Conservation (phyloP, 1,140 invertebrate species). For the Drosophila lini region DNA sequence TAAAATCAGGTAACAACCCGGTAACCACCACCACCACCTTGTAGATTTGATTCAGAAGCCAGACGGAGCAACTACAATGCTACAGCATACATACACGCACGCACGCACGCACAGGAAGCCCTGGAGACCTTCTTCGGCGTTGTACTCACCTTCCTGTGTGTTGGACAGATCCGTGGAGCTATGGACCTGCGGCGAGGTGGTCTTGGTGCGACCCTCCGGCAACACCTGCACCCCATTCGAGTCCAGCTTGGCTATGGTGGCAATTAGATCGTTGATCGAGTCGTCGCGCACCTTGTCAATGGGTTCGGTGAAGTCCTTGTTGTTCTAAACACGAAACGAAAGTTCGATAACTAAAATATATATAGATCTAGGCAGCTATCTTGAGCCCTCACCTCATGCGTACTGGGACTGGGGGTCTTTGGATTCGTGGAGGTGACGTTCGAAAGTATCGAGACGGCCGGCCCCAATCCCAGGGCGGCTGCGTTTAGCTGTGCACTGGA, state of each 20-base stretch:
- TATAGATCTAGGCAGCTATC: background rate
- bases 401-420: constrained; percentile 91
- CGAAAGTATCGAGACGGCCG: constrained; percentile 78
- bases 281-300: constrained; percentile 92
- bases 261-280: constrained; percentile 93
- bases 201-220: constrained; percentile 85
- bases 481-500: constrained; percentile 64
- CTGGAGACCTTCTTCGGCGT: background rate
- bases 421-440: constrained; percentile 92
- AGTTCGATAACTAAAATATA: background rate
- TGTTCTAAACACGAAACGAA: constrained; percentile 48
- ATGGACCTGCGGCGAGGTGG: constrained; percentile 86
- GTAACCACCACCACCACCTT: constrained; percentile 11
- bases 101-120: constrained; percentile 33
- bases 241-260: constrained; percentile 92
- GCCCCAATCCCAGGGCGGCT: constrained; percentile 71
- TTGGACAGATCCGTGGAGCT: constrained; percentile 86
- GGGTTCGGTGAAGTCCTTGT: constrained; percentile 85
- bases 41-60: background rate
- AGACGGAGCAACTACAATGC: constrained; percentile 25
- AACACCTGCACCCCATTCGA: constrained; percentile 91
- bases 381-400: constrained; percentile 82
- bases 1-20: constrained; percentile 13
- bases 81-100: constrained; percentile 38
- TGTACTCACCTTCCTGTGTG: constrained; percentile 80